A percentile compares a stretch with the other conserved stretches of the same genome.
phyloP scores from a whole-genome alignment of 2,113 vertebrate genomes.

The Trinectes maculatus region DNA sequence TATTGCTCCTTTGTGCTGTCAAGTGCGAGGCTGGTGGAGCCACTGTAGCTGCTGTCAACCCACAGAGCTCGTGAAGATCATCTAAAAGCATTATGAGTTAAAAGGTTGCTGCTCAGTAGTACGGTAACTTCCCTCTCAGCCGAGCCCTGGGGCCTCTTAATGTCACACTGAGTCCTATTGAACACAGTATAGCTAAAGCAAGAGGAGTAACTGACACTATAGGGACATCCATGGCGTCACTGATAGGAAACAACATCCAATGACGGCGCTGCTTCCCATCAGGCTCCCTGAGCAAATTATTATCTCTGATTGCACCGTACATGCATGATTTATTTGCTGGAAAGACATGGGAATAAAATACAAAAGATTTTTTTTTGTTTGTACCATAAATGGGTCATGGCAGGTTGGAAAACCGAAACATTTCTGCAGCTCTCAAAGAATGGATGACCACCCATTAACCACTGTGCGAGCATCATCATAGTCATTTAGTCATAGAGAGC shows the following conservation, averaged over 20 bases:
- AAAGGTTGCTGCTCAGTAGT: slow-evolving; percentile 1
- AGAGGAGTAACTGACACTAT: not conserved
- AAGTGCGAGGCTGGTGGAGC: slow-evolving; percentile 27
- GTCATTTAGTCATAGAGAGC: slow-evolving; percentile 2
- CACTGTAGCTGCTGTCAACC: slow-evolving; percentile 9
- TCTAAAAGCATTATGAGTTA: slow-evolving; percentile 18
- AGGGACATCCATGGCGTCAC: not conserved
- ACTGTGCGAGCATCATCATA: too few species aligned
- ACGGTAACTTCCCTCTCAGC: not conserved
- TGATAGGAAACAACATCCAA: not conserved
- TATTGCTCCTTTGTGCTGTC: slow-evolving; percentile 2
- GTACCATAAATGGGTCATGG: too few species aligned
- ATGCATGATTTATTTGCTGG: not conserved
- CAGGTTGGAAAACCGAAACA: slow-evolving; percentile 1
- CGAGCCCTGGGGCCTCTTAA: not conserved
- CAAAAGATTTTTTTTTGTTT: too few species aligned
- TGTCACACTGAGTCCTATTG: slow-evolving; percentile 13
- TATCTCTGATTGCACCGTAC: not conserved
- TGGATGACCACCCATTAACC: not conserved
- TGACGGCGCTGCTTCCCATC: not conserved
- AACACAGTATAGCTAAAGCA: slow-evolving; percentile 17
- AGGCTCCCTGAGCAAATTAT: slow-evolving; percentile 2
- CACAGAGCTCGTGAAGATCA: slow-evolving; percentile 15
- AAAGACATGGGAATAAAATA: not conserved
- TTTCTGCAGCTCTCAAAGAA: too few species aligned